Evolutionary conservation across 2,888 invertebrate species (phyloP), one percentile per base, ranked within the genome.

Genomic region (Mactromeris polynyma): DNA sequence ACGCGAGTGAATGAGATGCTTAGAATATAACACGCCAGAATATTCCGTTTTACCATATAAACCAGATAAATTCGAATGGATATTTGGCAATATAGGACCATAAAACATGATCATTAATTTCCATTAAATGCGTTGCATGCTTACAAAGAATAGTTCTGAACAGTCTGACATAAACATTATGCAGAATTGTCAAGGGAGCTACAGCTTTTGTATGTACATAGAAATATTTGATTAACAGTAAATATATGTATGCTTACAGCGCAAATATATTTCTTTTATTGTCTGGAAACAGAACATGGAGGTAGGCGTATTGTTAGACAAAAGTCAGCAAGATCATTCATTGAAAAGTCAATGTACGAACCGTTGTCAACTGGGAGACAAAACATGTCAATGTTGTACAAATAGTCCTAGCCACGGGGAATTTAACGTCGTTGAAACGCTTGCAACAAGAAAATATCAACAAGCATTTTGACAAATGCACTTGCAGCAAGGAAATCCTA

Each of bases 61-160:
- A n/a, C n/a, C 9, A 26, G 26, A 26, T 64, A 21, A 64, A 26
- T 64, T 64, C n/a, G 9, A 64, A 4, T 64, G 9, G 9, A 64
- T 26, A n/a, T n/a, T 64, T 64, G 58, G 58, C 58, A 64, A n/a
- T 64, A 64, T 64, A 64, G n/a, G 58, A 64, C n/a, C 58, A 64
- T 64, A n/a, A 64, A 64, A 26, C 11, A 26, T n/a, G 9, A 64
- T n/a, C 58, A 64, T 64, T 64, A 64, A 64, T 64, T 64, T 64
- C 58, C 58, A 26, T 64, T 64, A 64, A 64, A 64, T 64, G 11
- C 58, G 7, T 64, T 64, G 58, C 26, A 64, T 64, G 58, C 58
- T 64, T 26, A 64, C 58, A 64, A 6, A 64, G 26, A n/a, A 26
- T 26, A n/a, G 26, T 64, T 64, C 26, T 11, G 58, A 64, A 9